A percentile compares a stretch with the other conserved stretches of the same genome.
These are phyloP conservation scores for Centropus bengalensis DNA, from an alignment of 2,113 vertebrate genomes.

Conservation along the genomic window DNA sequence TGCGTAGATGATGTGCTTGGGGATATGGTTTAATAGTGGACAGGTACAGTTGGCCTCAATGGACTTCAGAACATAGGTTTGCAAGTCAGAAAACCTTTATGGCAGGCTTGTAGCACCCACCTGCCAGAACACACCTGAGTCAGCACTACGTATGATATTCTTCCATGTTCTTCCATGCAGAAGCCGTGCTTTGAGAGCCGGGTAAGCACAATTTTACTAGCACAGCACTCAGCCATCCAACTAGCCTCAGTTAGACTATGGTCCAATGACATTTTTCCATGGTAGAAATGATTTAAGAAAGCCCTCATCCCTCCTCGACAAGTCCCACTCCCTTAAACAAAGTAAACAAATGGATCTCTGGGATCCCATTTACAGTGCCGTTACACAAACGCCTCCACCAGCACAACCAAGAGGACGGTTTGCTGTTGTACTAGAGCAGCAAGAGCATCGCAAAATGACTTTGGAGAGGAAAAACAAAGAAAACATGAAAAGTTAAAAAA, in stretches of 20 bases:
- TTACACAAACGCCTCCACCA: not conserved
- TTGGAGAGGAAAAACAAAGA: not conserved
- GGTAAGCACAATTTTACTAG: not conserved
- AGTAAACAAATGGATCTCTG: not conserved
- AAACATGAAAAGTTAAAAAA: not conserved
- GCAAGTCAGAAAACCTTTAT: not conserved
- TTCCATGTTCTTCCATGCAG: not conserved
- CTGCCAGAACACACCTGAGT: not conserved
- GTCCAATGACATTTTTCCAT: not conserved
- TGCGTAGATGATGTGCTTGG: no score
- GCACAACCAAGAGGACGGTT: not conserved
- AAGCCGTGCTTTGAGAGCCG: not conserved
- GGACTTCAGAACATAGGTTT: not conserved
- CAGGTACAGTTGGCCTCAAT: no score
- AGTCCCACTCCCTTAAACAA: not conserved
- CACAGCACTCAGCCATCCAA: not conserved
- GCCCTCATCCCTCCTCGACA: not conserved
- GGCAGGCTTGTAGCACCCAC: not conserved
- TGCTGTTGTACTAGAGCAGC: not conserved
- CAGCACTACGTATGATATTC: accelerated
- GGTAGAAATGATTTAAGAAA: not conserved
- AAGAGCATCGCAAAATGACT: not conserved
- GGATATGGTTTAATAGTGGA: no score
- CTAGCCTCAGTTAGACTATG: not conserved
- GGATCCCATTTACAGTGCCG: not conserved